Conservation (phyloP, 2,888 invertebrate species). For the Malthinus seriepunctatus region DNA sequence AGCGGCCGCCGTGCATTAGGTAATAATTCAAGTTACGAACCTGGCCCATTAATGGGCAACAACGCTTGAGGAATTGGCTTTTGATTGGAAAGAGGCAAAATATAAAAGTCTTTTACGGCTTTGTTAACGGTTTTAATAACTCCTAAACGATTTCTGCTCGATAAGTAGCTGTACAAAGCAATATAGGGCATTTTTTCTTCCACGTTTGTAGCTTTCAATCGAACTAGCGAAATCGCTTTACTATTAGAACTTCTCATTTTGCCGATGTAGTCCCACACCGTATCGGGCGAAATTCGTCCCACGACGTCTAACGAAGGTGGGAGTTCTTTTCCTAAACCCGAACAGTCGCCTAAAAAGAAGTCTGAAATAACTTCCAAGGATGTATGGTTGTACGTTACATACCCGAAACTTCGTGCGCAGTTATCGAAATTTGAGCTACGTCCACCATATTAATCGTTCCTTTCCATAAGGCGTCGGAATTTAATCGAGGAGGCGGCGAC, state of each 20-base stretch:
- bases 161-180: constrained; percentile 86
- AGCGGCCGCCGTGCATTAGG: too few species aligned
- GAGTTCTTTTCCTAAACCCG: constrained; percentile 72
- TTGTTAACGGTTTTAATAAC: constrained; percentile 81
- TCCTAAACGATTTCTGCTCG: constrained; percentile 79
- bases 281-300: constrained; percentile 87
- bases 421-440: constrained; percentile 84
- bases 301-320: constrained; percentile 83
- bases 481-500: constrained; percentile 40
- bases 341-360: constrained; percentile 63
- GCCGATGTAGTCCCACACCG: constrained; percentile 91
- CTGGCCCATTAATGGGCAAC: constrained; percentile 71
- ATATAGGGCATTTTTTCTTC: constrained; percentile 85
- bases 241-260: constrained; percentile 87
- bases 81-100: constrained; percentile 80
- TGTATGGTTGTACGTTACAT: constrained; percentile 1
- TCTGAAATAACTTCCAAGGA: background rate
- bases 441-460: constrained; percentile 90
- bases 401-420: constrained; percentile 73
- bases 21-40: constrained; percentile 45
- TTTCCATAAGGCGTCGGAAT: constrained; percentile 62
- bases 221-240: constrained; percentile 84
- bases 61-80: constrained; percentile 72
- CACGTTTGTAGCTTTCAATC: constrained; percentile 78
- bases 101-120: constrained; percentile 91